These are phyloP conservation scores for Actinia equina DNA, from an alignment of 64 coral and sea anemone species.

Conservation along the genomic window DNA sequence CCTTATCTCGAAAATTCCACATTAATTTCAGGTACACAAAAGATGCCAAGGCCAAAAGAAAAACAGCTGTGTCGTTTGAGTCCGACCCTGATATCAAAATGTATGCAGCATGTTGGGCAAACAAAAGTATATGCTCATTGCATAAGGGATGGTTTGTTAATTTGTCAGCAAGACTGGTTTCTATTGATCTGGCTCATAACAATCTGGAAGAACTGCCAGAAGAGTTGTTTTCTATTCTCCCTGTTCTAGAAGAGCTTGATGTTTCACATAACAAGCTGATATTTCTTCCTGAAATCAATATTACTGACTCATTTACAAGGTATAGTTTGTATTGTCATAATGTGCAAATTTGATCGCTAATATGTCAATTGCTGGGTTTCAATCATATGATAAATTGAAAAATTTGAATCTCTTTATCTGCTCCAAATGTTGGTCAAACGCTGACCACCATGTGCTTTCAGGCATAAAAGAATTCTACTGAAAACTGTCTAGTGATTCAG, in stretches of 20 bases:
- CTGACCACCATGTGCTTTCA: no score
- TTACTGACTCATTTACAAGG: conserved; percentile 36
- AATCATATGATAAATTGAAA: no score
- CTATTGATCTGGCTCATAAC: conserved; percentile 81
- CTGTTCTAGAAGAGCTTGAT: conserved; percentile 74
- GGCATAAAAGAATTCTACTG: no score
- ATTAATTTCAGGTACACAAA: conserved; percentile 47
- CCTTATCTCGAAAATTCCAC: no score
- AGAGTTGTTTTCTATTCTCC: conserved; percentile 83
- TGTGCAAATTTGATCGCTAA: not conserved
- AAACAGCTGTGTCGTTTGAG: conserved; percentile 59
- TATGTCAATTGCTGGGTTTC: no score
- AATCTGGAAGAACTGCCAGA: conserved; percentile 67
- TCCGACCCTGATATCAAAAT: conserved; percentile 64
- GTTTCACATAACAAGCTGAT: conserved; percentile 77
- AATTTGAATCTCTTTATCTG: no score
- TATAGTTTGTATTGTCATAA: not conserved
- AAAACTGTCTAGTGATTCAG: no score
- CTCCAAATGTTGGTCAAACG: no score
- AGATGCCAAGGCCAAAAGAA: conserved; percentile 62
- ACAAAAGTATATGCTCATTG: conserved; percentile 60
- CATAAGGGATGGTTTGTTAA: conserved; percentile 93
- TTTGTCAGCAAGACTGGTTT: conserved; percentile 59
- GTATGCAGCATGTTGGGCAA: conserved; percentile 72
- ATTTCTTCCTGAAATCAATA: conserved; percentile 68